phyloP scores from a whole-genome alignment of 2,888 invertebrate species.

The Sipha maydis region DNA sequence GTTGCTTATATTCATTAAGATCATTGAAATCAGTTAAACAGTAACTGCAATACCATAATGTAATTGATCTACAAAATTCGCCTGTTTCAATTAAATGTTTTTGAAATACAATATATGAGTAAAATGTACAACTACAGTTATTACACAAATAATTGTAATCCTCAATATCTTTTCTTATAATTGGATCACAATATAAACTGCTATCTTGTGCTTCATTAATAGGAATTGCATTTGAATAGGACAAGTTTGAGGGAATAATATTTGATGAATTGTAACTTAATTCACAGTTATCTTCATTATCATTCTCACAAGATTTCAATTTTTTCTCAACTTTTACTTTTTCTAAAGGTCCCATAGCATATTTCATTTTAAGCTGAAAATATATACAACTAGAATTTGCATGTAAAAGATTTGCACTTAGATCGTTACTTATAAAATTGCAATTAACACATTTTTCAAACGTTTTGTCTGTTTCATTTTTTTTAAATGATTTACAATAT shows the following conservation, averaged over 20 bases:
- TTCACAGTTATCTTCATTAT: background rate
- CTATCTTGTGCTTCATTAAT: no score
- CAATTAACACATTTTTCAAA: background rate
- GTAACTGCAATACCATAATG: background rate
- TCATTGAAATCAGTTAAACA: background rate
- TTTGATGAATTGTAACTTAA: no score
- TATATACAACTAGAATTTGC: constrained; percentile 3
- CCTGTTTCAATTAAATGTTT: background rate
- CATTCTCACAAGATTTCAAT: background rate
- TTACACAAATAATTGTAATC: background rate
- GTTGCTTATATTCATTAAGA: no score
- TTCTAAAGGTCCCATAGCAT: background rate
- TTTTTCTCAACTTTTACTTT: background rate
- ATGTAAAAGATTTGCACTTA: background rate
- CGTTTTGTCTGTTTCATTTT: background rate
- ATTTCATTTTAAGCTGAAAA: constrained; percentile 26
- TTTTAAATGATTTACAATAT: constrained; percentile 17
- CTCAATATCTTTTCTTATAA: background rate
- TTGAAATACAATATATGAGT: background rate
- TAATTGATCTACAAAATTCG: background rate
- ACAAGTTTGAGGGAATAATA: no score
- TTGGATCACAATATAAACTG: background rate
- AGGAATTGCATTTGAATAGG: no score
- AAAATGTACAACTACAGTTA: background rate
- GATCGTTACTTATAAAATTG: background rate